These are phyloP conservation scores for Rallus limicola DNA, from an alignment of 2,113 vertebrate genomes.

Conservation along the genomic window DNA sequence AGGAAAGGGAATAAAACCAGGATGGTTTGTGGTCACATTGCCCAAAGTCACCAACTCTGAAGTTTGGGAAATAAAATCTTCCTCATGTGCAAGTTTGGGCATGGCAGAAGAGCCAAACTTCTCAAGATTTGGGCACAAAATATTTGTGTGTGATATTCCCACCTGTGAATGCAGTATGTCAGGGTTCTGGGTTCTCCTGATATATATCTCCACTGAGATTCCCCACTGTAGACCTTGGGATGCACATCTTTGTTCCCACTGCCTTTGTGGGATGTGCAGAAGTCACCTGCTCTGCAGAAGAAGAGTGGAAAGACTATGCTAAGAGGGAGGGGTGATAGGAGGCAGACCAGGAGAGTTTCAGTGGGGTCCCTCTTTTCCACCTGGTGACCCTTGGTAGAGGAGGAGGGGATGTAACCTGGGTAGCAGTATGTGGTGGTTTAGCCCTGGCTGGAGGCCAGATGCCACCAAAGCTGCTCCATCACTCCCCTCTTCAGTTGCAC, in stretches of 20 bases:
- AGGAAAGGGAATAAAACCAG: neutral
- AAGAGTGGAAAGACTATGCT: neutral
- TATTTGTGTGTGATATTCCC: neutral
- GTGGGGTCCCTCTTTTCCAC: neutral
- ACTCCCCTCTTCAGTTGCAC: too few species aligned
- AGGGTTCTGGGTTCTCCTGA: neutral
- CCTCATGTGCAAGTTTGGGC: neutral
- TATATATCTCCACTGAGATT: neutral
- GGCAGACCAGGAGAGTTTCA: neutral
- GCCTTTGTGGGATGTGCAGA: neutral
- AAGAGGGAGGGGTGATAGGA: neutral
- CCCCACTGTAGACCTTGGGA: neutral
- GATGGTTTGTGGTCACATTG: accelerated
- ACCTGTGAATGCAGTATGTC: neutral
- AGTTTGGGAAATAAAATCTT: neutral
- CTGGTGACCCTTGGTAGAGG: neutral
- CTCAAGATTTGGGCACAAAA: neutral
- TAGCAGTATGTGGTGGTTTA: too few species aligned
- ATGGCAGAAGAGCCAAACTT: neutral
- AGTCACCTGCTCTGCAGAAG: neutral
- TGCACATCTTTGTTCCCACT: neutral
- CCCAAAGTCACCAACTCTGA: neutral
- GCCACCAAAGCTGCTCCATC: too few species aligned
- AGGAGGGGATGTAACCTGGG: neutral
- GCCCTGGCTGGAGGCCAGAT: too few species aligned